phyloP scores from a whole-genome alignment of 2,113 vertebrate genomes.

The Malurus melanocephalus region DNA sequence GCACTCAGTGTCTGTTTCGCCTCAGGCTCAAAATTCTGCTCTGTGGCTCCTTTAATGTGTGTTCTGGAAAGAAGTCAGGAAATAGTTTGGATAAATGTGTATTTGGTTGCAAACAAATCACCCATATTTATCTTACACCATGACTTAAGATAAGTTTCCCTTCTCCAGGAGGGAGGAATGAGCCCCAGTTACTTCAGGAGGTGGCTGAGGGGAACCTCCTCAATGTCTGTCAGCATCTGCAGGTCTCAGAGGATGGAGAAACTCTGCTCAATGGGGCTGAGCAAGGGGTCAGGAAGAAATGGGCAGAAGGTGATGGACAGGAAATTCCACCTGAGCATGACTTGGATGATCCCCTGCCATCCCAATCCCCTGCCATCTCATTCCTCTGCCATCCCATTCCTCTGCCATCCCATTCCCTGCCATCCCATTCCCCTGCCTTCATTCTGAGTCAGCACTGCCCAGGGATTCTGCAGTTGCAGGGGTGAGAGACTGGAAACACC shows the following conservation, averaged over 20 bases:
- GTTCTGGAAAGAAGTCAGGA: background rate
- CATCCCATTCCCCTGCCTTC: background rate
- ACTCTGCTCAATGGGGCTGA: background rate
- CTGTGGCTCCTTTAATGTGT: background rate
- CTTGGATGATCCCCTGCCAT: too few species aligned
- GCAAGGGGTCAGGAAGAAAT: background rate
- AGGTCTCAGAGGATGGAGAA: background rate
- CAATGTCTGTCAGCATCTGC: background rate
- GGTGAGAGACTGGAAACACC: background rate
- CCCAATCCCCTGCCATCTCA: background rate
- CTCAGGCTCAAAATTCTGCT: background rate
- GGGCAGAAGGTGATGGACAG: background rate
- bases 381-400: too few species aligned
- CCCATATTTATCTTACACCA: background rate
- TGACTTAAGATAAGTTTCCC: background rate
- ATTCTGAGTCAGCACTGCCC: background rate
- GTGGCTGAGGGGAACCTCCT: background rate
- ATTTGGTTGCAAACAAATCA: background rate
- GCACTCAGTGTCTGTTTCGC: background rate
- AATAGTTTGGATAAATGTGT: background rate
- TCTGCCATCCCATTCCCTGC: background rate
- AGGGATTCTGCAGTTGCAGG: background rate
- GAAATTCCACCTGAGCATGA: rapidly evolving
- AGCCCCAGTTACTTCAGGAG: too few species aligned
- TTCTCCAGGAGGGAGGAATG: background rate